Conservation (phyloP, 2,797 vertebrate genomes). For the Poecilia gillii region DNA sequence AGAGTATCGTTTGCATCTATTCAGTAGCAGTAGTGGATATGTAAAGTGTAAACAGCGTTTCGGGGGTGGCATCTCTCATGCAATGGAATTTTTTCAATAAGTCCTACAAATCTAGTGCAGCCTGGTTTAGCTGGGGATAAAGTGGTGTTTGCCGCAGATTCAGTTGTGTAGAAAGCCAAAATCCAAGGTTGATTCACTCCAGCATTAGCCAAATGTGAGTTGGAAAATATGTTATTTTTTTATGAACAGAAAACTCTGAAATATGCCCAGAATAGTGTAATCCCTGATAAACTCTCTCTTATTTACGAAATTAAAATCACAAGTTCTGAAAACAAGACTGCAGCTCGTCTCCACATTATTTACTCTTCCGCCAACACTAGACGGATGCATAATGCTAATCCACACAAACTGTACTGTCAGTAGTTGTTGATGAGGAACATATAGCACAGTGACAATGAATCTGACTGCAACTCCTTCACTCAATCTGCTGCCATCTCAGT, state of each 20-base stretch:
- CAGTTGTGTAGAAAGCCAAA: neutral
- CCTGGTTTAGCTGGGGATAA: neutral
- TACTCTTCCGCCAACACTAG: slow-evolving; percentile 33
- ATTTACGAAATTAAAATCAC: neutral
- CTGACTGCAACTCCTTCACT: slow-evolving; percentile 60
- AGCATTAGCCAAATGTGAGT: neutral
- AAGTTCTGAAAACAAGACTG: neutral
- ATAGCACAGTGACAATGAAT: slow-evolving; percentile 51
- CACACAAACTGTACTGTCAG: slow-evolving; percentile 36
- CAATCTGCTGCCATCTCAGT: slow-evolving; percentile 66
- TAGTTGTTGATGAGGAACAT: slow-evolving; percentile 61
- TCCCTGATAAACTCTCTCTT: neutral
- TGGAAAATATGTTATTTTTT: neutral
- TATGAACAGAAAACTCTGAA: neutral
- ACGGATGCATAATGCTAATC: slow-evolving; percentile 24
- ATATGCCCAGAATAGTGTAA: neutral
- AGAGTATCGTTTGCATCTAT: neutral
- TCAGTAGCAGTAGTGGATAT: neutral
- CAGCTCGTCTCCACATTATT: neutral
- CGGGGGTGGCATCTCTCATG: neutral
- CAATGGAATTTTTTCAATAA: neutral
- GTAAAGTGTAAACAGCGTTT: neutral
- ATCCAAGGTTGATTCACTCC: neutral
- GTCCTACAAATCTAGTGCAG: neutral
- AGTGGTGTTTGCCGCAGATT: neutral